Conservation (phyloP, 2,888 invertebrate genomes). For the Melanostoma mellinum region DNA sequence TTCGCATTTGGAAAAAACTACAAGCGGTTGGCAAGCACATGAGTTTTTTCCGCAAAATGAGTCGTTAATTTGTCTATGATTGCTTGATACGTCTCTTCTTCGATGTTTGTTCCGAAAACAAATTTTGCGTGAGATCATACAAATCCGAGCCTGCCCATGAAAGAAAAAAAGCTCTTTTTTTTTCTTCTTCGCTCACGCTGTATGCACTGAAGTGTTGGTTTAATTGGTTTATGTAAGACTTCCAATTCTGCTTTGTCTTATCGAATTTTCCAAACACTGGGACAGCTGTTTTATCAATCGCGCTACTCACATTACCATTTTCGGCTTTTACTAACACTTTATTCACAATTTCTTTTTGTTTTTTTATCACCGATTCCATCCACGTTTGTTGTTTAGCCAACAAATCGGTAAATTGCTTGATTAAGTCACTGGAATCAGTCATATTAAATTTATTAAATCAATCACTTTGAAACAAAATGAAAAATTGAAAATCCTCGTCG, state of each 20-base stretch:
- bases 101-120: slow-evolving; percentile 7
- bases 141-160: no score
- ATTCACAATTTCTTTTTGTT: neutral
- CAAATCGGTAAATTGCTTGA: slow-evolving; percentile 4
- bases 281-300: neutral
- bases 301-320: neutral
- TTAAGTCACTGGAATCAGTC: neutral
- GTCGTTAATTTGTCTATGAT: neutral
- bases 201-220: neutral
- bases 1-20: slow-evolving; percentile 35
- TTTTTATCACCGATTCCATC: neutral
- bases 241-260: slow-evolving; percentile 1
- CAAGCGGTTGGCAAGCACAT: slow-evolving; percentile 42
- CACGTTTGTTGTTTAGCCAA: neutral
- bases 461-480: neutral
- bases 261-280: slow-evolving; percentile 4
- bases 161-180: slow-evolving; percentile 3
- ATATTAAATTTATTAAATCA: neutral
- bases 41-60: slow-evolving; percentile 26
- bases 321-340: neutral
- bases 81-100: slow-evolving; percentile 7
- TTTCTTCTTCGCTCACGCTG: neutral
- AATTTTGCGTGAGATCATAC: no score
- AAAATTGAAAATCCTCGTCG: neutral
- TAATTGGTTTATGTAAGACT: slow-evolving; percentile 10